A percentile compares a stretch with the other conserved stretches of the same genome.
These are phyloP conservation scores for Mythimna loreyi DNA, from an alignment of 2,888 invertebrate genomes.

Conservation along the genomic window DNA sequence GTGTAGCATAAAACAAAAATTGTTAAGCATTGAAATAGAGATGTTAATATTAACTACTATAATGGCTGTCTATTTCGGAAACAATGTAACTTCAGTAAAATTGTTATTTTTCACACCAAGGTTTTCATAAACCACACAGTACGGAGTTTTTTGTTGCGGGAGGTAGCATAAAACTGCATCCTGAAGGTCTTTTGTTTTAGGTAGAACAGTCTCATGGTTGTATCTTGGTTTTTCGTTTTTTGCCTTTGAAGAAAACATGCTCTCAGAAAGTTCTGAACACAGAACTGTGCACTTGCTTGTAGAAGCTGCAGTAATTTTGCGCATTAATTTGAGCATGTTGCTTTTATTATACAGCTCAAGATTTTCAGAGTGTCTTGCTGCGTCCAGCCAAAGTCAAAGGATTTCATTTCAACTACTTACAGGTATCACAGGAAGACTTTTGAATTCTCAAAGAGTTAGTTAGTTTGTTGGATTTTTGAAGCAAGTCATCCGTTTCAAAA, in stretches of 20 bases:
- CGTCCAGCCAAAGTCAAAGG: neutral
- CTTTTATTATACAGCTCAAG: neutral
- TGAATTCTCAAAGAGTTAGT: neutral
- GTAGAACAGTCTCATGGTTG: neutral
- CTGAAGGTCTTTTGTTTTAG: neutral
- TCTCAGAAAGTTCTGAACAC: neutral
- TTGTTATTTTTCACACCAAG: neutral
- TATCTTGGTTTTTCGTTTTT: neutral
- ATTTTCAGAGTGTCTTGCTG: neutral
- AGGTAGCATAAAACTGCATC: neutral
- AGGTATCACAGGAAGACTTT: neutral
- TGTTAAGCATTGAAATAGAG: neutral
- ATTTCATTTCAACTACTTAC: conserved; percentile 1
- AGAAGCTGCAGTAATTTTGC: neutral
- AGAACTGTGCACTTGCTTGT: neutral
- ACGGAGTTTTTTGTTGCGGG: neutral
- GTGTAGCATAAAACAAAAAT: too few relatives aligned
- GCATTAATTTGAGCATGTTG: neutral
- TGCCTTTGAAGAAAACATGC: neutral
- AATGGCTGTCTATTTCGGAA: too few relatives aligned
- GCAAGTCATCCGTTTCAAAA: neutral
- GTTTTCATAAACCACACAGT: too few relatives aligned
- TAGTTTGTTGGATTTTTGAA: neutral
- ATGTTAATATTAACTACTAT: neutral
- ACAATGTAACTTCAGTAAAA: neutral